Conservation (phyloP, 23 tunicate genomes). For the Halocynthia aurantium region DNA sequence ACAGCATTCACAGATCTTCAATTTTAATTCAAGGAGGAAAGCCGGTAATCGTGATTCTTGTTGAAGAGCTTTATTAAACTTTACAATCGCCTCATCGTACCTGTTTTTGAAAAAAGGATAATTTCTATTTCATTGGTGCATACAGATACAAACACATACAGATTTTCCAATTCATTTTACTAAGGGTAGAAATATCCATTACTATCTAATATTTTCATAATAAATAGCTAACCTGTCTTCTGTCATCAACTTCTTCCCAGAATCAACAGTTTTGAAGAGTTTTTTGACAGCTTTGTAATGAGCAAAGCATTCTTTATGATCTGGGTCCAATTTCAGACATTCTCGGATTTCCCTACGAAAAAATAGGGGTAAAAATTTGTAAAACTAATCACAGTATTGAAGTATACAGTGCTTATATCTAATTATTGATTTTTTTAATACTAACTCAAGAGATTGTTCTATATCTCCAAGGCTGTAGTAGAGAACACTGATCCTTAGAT, state of each 20-base stretch:
- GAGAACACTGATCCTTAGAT: slow-evolving; percentile 64
- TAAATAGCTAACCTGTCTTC: slow-evolving; percentile 49
- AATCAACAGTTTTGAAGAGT: slow-evolving; percentile 65
- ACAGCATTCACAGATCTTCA: slow-evolving; percentile 91
- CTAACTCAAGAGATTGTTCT: slow-evolving; percentile 87
- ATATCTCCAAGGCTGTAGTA: slow-evolving; percentile 85
- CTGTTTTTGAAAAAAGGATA: slow-evolving; percentile 4
- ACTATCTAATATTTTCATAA: background rate
- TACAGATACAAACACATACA: no score
- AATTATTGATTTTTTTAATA: background rate
- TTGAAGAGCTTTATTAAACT: slow-evolving; percentile 53
- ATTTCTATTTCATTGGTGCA: no score
- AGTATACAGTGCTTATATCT: background rate
- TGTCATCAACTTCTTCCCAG: slow-evolving; percentile 56
- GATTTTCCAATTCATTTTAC: no score
- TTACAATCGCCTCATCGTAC: slow-evolving; percentile 62
- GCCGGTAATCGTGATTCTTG: slow-evolving; percentile 55
- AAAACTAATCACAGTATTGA: background rate
- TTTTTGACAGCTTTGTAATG: slow-evolving; percentile 95
- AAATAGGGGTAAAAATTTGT: background rate
- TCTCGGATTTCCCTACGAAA: slow-evolving; percentile 79
- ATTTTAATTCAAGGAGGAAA: slow-evolving; percentile 46
- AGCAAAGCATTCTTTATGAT: slow-evolving; percentile 80
- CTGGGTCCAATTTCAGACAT: slow-evolving; percentile 94
- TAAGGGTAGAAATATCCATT: background rate